These are phyloP conservation scores for Rhopalosiphum maidis DNA, from an alignment of 1,140 invertebrate species.

Conservation along the genomic window DNA sequence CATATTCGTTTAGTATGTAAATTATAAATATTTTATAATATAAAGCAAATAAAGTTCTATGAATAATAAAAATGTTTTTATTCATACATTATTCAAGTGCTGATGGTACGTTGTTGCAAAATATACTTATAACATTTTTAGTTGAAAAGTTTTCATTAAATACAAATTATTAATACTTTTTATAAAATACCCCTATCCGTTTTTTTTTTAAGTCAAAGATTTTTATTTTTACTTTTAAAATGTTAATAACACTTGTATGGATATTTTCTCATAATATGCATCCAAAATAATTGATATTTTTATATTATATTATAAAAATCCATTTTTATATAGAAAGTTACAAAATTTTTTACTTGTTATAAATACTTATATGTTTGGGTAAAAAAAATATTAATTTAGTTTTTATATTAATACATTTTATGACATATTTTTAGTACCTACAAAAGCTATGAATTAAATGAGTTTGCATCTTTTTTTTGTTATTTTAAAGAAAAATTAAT, in stretches of 20 bases:
- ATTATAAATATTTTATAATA: too few relatives aligned
- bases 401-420: too few relatives aligned
- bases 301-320: neutral
- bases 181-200: neutral
- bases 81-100: neutral
- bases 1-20: too few relatives aligned
- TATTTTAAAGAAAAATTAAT: too few relatives aligned
- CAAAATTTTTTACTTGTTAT: too few relatives aligned
- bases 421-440: too few relatives aligned
- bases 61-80: neutral
- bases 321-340: neutral
- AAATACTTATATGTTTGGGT: too few relatives aligned
- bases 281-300: neutral
- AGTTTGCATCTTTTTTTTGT: too few relatives aligned
- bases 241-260: neutral
- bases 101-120: neutral
- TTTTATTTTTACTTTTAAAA: neutral
- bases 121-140: neutral
- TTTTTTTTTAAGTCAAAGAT: neutral
- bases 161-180: neutral
- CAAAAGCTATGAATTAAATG: too few relatives aligned
- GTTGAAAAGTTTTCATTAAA: neutral
- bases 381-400: too few relatives aligned
- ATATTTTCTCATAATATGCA: neutral
- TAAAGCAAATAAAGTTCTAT: too few relatives aligned